A percentile compares a stretch with the other conserved stretches of the same genome.
Conservation (phyloP, 1,140 invertebrate species). For the Procambarus clarkii region DNA sequence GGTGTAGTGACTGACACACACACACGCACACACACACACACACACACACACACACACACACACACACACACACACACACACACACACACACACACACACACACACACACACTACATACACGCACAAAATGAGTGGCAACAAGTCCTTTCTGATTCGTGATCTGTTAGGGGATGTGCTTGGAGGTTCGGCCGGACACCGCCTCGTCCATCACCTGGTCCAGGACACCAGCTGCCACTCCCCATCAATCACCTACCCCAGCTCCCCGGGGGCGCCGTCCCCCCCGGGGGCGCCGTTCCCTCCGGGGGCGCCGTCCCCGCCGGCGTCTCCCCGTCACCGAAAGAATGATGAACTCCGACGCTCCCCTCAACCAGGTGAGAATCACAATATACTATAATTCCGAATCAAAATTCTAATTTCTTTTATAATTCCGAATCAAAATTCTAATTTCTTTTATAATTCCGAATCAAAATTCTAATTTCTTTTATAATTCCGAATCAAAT, state of each 20-base stretch:
- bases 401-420: too few relatives aligned
- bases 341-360: too few relatives aligned
- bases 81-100: too few relatives aligned
- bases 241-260: not conserved
- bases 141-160: constrained; percentile 56
- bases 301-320: not conserved
- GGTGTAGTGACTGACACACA: too few relatives aligned
- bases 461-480: too few relatives aligned
- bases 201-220: not conserved
- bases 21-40: too few relatives aligned
- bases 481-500: too few relatives aligned
- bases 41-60: too few relatives aligned
- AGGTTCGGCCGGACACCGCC: constrained; percentile 3
- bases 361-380: not conserved
- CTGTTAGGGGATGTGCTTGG: constrained; percentile 49
- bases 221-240: not conserved
- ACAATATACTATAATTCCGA: too few relatives aligned
- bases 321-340: not conserved
- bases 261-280: not conserved
- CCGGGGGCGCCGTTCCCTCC: not conserved
- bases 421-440: too few relatives aligned
- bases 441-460: too few relatives aligned
- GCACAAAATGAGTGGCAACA: constrained; percentile 39
- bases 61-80: not conserved
- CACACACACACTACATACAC: not conserved